phyloP scores from a whole-genome alignment of 2,888 invertebrate genomes.

The Linnaemya vulpina region DNA sequence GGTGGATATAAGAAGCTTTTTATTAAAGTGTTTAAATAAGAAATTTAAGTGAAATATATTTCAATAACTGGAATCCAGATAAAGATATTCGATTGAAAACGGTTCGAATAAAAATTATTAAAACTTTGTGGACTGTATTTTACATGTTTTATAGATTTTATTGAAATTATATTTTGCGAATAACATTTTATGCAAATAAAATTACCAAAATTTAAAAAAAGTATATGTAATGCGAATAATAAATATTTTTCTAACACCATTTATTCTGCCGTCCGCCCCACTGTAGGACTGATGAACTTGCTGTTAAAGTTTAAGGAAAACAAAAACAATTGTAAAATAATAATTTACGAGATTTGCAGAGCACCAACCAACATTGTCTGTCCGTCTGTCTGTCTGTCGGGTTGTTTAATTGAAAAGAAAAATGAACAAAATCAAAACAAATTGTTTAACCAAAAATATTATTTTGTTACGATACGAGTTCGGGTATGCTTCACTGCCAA shows the following conservation, averaged over 20 bases:
- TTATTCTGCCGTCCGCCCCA: neutral
- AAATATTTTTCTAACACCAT: neutral
- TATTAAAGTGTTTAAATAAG: no score
- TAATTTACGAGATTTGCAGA: conserved; percentile 52
- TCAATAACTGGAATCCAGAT: no score
- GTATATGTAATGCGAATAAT: no score
- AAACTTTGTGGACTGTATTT: no score
- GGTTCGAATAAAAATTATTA: no score
- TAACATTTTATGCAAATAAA: no score
- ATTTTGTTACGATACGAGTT: conserved; percentile 18
- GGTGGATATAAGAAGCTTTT: no score
- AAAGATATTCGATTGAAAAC: no score
- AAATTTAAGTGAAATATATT: no score
- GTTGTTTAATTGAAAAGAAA: conserved; percentile 8
- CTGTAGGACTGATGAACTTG: conserved; percentile 6
- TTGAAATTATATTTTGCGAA: no score
- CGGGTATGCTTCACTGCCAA: conserved; percentile 57
- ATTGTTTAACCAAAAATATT: conserved; percentile 14
- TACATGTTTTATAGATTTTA: no score
- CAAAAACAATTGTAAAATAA: conserved; percentile 14
- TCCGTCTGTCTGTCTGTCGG: neutral
- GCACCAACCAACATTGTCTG: neutral
- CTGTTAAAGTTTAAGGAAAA: conserved; percentile 33
- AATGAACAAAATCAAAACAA: conserved; percentile 29
- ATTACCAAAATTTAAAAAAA: no score